These are phyloP conservation scores for Zosterops borbonicus DNA, from an alignment of 2,113 vertebrate genomes.

Conservation along the genomic window DNA sequence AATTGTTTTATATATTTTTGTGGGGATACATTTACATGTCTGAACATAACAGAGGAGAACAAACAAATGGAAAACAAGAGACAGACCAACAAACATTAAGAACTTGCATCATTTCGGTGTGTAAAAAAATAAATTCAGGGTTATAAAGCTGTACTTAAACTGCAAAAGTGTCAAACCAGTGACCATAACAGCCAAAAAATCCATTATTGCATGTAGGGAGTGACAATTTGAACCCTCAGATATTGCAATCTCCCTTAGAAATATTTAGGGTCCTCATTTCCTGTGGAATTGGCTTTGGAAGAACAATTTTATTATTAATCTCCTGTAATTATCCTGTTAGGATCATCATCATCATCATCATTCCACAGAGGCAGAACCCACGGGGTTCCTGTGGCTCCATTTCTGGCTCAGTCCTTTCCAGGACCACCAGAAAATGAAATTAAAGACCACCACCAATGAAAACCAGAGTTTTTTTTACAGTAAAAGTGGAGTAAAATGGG, in stretches of 20 bases:
- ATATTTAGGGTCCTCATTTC: background rate
- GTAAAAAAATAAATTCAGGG: background rate
- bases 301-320: background rate
- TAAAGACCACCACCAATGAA: background rate
- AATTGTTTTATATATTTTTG: background rate
- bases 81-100: background rate
- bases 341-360: background rate
- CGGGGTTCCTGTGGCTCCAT: background rate
- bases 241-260: background rate
- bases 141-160: background rate
- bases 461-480: background rate
- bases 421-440: background rate
- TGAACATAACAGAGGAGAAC: background rate
- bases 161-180: background rate
- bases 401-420: background rate
- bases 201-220: background rate
- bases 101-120: background rate
- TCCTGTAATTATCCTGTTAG: background rate
- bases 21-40: background rate
- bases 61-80: background rate
- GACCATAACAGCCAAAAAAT: background rate
- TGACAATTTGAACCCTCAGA: background rate
- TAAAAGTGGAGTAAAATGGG: background rate
- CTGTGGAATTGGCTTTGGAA: background rate
- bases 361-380: constrained; percentile 10